Percentiles rank a stretch among this genome's conserved stretches.
phyloP scores from a whole-genome alignment of 2,113 vertebrate genomes.

The Sorex araneus region DNA sequence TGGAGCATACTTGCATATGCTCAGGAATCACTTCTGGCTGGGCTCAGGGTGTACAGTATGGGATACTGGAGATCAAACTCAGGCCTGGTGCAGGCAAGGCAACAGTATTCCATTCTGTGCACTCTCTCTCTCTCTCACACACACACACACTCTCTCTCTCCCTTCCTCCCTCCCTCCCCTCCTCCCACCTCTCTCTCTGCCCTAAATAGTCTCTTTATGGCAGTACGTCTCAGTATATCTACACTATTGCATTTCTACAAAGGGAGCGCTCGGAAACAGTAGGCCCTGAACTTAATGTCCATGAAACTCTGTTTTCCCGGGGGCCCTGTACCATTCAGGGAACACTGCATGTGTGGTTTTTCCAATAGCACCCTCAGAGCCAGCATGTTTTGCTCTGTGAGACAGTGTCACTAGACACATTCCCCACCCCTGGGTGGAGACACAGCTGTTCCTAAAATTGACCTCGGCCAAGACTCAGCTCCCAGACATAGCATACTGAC shows the following conservation, averaged over 20 bases:
- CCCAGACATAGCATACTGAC: too few relatives aligned
- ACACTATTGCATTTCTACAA: neutral
- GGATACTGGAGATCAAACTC: too few relatives aligned
- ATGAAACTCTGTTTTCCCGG: accelerated
- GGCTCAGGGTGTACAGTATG: too few relatives aligned
- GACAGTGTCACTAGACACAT: neutral
- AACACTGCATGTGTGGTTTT: neutral
- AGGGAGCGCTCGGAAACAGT: neutral
- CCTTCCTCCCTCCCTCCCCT: too few relatives aligned
- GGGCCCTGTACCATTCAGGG: neutral
- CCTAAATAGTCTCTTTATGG: too few relatives aligned
- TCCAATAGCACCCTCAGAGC: neutral
- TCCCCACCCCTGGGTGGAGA: neutral
- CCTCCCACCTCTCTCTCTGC: too few relatives aligned
- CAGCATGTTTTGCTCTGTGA: neutral
- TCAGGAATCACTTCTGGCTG: too few relatives aligned
- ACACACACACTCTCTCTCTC: too few relatives aligned
- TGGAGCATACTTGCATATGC: too few relatives aligned
- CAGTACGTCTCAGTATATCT: constrained; percentile 7
- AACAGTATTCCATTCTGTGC: neutral
- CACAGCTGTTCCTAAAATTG: neutral
- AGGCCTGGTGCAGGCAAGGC: too few relatives aligned
- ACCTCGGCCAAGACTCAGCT: too few relatives aligned
- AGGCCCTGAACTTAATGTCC: neutral
- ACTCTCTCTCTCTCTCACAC: too few relatives aligned